Base-by-base conservation (phyloP, 2,113 vertebrate genomes). In the Calidris pygmaea region DNA sequence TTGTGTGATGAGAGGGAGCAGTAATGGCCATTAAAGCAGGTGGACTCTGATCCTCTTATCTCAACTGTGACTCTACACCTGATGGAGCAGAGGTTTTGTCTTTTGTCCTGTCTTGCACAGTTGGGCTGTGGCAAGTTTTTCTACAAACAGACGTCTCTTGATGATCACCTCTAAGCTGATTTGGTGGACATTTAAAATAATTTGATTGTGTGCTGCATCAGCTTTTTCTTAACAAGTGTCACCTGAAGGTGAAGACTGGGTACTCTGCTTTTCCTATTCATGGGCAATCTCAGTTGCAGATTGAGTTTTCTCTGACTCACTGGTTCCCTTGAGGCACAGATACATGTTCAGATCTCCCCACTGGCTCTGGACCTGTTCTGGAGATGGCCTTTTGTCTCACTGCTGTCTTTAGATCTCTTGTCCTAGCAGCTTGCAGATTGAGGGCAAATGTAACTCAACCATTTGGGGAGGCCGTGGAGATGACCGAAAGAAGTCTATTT, bases 21-120 rank as follows among this genome's bases (percentile, higher is more conserved):
- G 74, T 22, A 7, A 19, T 0, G 1, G 60, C 75, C 12, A 2
- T 59, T 4, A 2, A 21, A 73, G n/a, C 37, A n/a, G 35, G 10
- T 53, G 56, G 34, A 10, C 30, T 34, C n/a, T 3, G 4, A 32
- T 60, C 27, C 16, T 73, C 48, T 87, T 2, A 6, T 60, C 41
- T 82, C 1, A 0, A 30, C 30, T 67, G 23, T 78, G 66, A 47
- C 10, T 39, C 10, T 39, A 0, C 19, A 19, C 41, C 16, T 71
- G 45, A 30, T 0, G 1, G 52, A 72, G 58, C 29, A 89, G 70
- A 67, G 39, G 11, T 65, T 78, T 78, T 87, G n/a, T 34, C 34
- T 78, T 65, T 55, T 75, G 19, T 82, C 32, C 76, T 87, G 24
- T 76, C 35, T 65, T 52, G 18, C 43, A 53, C 29, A 30, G 22